Evolutionary conservation across 2,888 invertebrate genomes (phyloP).

Genomic region (Trichogramma evanescens): DNA sequence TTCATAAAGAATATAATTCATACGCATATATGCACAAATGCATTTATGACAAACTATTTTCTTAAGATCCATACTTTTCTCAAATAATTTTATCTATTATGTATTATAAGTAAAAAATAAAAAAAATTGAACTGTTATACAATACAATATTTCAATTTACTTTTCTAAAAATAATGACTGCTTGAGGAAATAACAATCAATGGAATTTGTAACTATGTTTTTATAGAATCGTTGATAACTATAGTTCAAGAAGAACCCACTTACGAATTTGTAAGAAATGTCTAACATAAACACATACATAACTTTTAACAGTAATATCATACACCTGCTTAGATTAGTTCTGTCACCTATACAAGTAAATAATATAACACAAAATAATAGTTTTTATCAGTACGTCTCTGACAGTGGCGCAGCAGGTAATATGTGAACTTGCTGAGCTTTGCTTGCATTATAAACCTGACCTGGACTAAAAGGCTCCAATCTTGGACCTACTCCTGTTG

Average conservation of each 20-base stretch:
- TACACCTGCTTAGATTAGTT: not conserved
- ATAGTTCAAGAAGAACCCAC: no score
- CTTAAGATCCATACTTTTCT: slow-evolving; percentile 2
- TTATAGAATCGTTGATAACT: no score
- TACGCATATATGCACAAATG: no score
- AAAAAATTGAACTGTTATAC: slow-evolving; percentile 11
- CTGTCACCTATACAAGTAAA: not conserved
- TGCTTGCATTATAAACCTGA: slow-evolving; percentile 88
- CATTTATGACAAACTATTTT: not conserved
- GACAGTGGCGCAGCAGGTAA: slow-evolving; percentile 49
- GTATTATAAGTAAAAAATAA: slow-evolving; percentile 11
- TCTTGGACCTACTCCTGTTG: slow-evolving; percentile 63
- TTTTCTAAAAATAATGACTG: slow-evolving; percentile 9
- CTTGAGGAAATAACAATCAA: not conserved
- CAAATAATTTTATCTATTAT: not conserved
- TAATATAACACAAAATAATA: slow-evolving; percentile 7
- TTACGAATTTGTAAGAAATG: not conserved
- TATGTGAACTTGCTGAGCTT: slow-evolving; percentile 86
- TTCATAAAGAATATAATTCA: no score
- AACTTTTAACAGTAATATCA: slow-evolving; percentile 3
- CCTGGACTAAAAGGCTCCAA: slow-evolving; percentile 83
- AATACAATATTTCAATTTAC: slow-evolving; percentile 16
- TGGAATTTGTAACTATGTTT: no score
- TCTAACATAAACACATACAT: slow-evolving; percentile 7
- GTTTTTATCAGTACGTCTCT: slow-evolving; percentile 6